phyloP scores from a whole-genome alignment of 2,113 vertebrate genomes.

The Petroica traversi region DNA sequence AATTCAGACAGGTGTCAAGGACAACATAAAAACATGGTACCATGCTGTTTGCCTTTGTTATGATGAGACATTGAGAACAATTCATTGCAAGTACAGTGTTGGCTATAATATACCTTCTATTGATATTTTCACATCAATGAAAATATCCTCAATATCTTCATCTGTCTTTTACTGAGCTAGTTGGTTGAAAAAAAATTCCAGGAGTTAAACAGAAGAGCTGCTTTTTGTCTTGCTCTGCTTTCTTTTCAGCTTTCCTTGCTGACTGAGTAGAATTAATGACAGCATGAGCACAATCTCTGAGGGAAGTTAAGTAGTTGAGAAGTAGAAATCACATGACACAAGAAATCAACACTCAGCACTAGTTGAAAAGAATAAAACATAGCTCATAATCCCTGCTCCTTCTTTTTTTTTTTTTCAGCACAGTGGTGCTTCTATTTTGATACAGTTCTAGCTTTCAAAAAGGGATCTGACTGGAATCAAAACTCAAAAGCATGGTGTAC shows the following conservation, averaged over 20 bases:
- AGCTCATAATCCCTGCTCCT: not conserved
- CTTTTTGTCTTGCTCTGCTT: not conserved
- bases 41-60: not conserved
- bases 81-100: not conserved
- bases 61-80: not conserved
- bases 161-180: not conserved
- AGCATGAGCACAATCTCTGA: not conserved
- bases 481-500: constrained; percentile 21
- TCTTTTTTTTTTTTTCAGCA: not conserved
- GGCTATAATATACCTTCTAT: not conserved
- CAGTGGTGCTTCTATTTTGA: constrained; percentile 9
- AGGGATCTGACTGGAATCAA: constrained; percentile 26
- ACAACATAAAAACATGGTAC: not conserved
- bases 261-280: constrained; percentile 5
- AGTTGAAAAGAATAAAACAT: not conserved
- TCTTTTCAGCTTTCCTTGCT: constrained; percentile 22
- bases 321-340: not conserved
- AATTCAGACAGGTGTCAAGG: not conserved
- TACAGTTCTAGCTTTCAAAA: not conserved
- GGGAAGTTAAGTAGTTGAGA: not conserved
- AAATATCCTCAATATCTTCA: not conserved
- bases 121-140: not conserved
- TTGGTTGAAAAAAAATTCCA: not conserved
- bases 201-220: not conserved
- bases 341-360: not conserved